A percentile compares a stretch with the other conserved stretches of the same genome.
phyloP scores from a whole-genome alignment of 1,140 invertebrate species.

The Cotesia typhae region DNA sequence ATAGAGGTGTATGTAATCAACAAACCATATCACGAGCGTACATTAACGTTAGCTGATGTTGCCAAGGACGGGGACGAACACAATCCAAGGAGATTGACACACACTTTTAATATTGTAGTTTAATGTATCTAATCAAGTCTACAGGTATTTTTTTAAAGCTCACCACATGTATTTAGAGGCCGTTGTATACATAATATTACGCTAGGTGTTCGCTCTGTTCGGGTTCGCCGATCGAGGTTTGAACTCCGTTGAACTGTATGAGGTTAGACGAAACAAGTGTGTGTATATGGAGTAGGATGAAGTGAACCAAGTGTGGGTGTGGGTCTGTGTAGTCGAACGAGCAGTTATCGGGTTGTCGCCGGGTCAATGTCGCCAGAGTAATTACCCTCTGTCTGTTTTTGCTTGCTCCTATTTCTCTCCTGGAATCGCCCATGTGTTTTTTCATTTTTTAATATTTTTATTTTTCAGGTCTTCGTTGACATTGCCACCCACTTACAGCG shows the following conservation, averaged over 20 bases:
- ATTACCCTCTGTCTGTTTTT: constrained; percentile 49
- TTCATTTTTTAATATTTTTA: constrained; percentile 1
- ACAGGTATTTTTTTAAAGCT: no score
- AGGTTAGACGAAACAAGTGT: constrained; percentile 29
- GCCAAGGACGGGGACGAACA: not conserved
- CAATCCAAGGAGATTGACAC: not conserved
- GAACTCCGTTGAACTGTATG: constrained; percentile 56
- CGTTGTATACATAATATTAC: constrained; percentile 7
- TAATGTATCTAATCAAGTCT: no score
- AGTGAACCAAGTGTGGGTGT: not conserved
- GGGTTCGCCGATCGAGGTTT: constrained; percentile 59
- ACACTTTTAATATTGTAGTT: not conserved
- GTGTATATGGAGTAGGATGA: not conserved
- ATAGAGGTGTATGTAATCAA: not conserved
- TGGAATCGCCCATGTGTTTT: constrained; percentile 4
- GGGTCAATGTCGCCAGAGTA: constrained; percentile 59
- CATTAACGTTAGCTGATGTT: not conserved
- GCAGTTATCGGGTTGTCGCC: constrained; percentile 53
- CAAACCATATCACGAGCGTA: not conserved
- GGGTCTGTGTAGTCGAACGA: constrained; percentile 47
- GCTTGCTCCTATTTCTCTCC: constrained; percentile 34
- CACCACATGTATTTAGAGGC: not conserved
- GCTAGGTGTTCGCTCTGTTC: constrained; percentile 42
- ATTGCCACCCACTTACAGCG: constrained; percentile 9
- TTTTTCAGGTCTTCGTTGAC: constrained; percentile 13